Conservation (phyloP, 2,113 vertebrate species). For the Siniperca knerii region DNA sequence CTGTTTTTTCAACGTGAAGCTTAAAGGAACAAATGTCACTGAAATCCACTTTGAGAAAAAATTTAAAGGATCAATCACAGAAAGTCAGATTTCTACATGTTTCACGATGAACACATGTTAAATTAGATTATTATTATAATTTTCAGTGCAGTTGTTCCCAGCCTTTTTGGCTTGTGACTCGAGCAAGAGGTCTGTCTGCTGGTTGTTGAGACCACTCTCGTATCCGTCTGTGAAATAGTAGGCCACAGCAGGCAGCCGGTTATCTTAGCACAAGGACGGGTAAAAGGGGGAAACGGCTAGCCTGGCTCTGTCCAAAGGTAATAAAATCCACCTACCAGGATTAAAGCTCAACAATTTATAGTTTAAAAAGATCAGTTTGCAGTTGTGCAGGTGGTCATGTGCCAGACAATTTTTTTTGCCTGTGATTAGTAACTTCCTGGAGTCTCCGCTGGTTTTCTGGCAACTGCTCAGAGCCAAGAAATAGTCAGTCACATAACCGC, state of each 20-base stretch:
- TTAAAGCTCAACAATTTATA: no score
- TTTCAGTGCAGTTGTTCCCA: background rate
- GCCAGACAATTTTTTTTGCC: background rate
- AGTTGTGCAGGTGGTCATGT: background rate
- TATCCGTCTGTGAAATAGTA: background rate
- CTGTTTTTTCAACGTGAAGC: background rate
- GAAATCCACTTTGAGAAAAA: slow-evolving; percentile 5
- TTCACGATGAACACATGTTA: background rate
- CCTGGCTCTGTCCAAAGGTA: background rate
- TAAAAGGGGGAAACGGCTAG: background rate
- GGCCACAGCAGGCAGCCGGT: background rate
- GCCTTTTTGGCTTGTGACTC: background rate
- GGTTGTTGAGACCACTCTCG: background rate
- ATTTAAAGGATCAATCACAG: background rate
- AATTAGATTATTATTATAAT: background rate
- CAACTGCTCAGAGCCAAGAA: background rate
- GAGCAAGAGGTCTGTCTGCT: no score
- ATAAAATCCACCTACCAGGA: background rate
- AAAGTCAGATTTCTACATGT: background rate
- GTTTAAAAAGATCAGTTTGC: background rate
- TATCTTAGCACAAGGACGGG: background rate
- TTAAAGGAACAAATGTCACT: slow-evolving; percentile 21
- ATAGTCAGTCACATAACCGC: background rate
- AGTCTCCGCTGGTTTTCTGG: no score
- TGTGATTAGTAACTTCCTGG: no score